Base-by-base conservation (phyloP, 53 echinoderm and acorn worm genomes). In the Patiria pectinifera region DNA sequence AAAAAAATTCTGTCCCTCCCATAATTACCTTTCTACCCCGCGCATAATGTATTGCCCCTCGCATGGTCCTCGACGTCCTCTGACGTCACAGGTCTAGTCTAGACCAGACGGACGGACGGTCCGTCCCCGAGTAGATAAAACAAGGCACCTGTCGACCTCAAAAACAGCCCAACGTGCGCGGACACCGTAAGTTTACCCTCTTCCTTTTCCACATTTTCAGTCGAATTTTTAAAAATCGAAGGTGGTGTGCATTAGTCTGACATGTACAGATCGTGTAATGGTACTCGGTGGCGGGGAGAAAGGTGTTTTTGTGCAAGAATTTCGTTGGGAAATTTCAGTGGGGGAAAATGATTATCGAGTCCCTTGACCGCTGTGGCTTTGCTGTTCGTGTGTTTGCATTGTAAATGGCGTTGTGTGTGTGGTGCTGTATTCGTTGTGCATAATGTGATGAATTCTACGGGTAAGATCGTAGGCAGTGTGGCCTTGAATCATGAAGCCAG, bases 71-170 rank as follows among this genome's bases (percentile, higher is more conserved):
- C 84, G 87, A 92, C 94, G 94, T 86, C 91, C 94, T 82, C 74
- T 94, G 94, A 94, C 94, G 94, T 94, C 94, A 94, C 88, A 78
- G 92, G 89, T 84, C 90, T 89, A 93, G 93, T 91, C 93, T 91
- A 84, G 91, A 87, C 78, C 87, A 87, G 87, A 77, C 87, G 59
- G 87, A 93, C 93, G 85, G 83, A 48, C 76, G 53, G 53, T 53
- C 5, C 53, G 8, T 8, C 5, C 62, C 78, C 85, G 23, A 59
- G 82, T 70, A 82, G 81, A 82, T 91, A 82, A 91, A 80, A 82
- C 82, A 82, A 82, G 60, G 86, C 69, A 86, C 53, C 53, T 60
- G 84, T 10, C 74, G 74, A 74, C 74, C 74, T 74, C 74, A 74
- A 59, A 58, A 66, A 66, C 14, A 18, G 66, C 66, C 62, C 3